Percentiles rank a stretch among this genome's conserved stretches.
Evolutionary conservation across 2,797 vertebrate species (phyloP).

Genomic region (Pelodytes ibericus): DNA sequence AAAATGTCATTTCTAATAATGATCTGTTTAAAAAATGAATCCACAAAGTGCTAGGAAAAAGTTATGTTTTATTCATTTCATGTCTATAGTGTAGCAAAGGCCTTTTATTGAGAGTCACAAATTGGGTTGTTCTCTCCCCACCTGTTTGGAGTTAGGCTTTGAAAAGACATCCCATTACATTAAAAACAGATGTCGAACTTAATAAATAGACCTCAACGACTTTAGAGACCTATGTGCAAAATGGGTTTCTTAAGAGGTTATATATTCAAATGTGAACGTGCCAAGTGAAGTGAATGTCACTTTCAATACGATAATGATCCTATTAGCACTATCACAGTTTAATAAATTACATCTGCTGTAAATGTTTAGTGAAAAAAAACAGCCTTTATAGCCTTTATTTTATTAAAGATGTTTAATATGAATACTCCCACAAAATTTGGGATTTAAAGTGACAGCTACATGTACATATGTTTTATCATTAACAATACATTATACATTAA

Average conservation of each 20-base stretch:
- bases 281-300: background rate
- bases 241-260: conserved; percentile 9
- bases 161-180: background rate
- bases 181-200: background rate
- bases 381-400: background rate
- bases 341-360: background rate
- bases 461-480: no score
- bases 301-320: conserved; percentile 1
- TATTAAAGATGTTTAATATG: background rate
- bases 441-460: no score
- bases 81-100: no score
- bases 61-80: no score
- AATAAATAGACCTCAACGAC: conserved; percentile 1
- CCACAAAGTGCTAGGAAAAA: no score
- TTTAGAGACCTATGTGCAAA: conserved; percentile 2
- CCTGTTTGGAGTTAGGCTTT: no score
- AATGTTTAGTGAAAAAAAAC: background rate
- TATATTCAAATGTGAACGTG: background rate
- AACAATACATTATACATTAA: no score
- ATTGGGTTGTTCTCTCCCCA: no score
- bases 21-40: no score
- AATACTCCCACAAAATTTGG: no score
- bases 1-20: no score
- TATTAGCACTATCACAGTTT: background rate
- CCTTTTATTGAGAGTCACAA: no score